Conservation (phyloP, 2,888 invertebrate species). For the Metacarcinus magister region DNA sequence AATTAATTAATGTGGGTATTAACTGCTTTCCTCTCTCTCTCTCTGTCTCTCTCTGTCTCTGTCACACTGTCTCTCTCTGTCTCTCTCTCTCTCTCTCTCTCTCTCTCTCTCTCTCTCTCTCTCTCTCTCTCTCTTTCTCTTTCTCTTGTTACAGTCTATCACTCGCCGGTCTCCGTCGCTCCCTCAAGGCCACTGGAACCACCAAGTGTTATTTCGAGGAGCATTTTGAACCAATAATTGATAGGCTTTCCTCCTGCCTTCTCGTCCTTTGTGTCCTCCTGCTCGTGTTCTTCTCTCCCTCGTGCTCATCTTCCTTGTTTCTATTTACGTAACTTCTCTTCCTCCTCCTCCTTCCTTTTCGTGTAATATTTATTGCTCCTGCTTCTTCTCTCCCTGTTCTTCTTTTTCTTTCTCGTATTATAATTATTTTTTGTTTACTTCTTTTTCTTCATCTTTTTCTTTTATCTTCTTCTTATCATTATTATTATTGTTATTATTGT, state of each 20-base stretch:
- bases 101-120: constrained; percentile 34
- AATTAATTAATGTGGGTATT: background rate
- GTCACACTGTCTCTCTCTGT: background rate
- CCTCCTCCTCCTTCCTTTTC: background rate
- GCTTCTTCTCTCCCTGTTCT: too few relatives aligned
- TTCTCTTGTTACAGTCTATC: too few relatives aligned
- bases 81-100: constrained; percentile 51
- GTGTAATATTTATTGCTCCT: too few relatives aligned
- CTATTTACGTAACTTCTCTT: too few relatives aligned
- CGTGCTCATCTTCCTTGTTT: background rate
- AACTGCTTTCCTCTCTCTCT: background rate
- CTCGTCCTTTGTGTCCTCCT: background rate
- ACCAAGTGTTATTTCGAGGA: background rate
- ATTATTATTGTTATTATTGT: too few relatives aligned
- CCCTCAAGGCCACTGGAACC: background rate
- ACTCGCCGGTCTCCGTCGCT: too few relatives aligned
- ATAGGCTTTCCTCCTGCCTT: background rate
- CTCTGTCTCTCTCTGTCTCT: constrained; percentile 30
- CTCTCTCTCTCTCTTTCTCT: constrained; percentile 51
- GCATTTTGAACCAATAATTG: background rate
- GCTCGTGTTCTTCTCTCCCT: background rate
- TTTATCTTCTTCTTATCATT: too few relatives aligned
- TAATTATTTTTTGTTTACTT: too few relatives aligned
- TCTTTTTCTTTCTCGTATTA: too few relatives aligned
- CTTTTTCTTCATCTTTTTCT: too few relatives aligned